Base-by-base conservation (phyloP, 2,797 vertebrate species). In the Clarias laeviceps region DNA sequence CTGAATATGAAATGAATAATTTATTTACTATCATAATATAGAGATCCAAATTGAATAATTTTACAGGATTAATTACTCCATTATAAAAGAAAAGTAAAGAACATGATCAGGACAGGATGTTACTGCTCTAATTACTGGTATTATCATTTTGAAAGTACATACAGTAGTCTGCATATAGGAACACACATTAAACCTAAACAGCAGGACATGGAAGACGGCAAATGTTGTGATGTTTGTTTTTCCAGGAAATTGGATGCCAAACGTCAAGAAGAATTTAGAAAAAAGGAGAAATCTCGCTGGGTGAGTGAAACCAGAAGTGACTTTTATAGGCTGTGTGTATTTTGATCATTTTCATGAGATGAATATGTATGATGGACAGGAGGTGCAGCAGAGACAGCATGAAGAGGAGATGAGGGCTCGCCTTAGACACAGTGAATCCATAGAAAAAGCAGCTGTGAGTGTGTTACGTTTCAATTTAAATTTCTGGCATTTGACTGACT, bases 361-460 rank as follows among this genome's bases (percentile, higher is more conserved):
- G 37, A 45, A 37, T 50, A 12, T 32, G 18, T 73, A 57, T 73
- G 29, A 82, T 82, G n/a, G 37, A 76, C 94, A 97, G 96, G 94
- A 95, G 66, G 81, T 88, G 93, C 94, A 97, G 91, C 94, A 97
- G 94, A 93, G 86, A 85, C 96, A 97, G 84, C 96, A 96, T 3
- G 94, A 96, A 82, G 95, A 96, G 0, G 93, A 94, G 12, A 94
- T 95, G 95, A 94, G 94, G 84, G 94, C 94, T 78, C 92, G 93
- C 65, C 91, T 95, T 4, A 91, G 88, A 85, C 93, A 93, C 90
- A 96, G 95, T 54, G 94, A 96, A 84, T 95, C 96, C 81, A 95
- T 96, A 37, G 96, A 96, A 90, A 97, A 95, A 89, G 97, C 96
- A 17, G 95, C 94, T 1, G 97, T 97, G 90, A 95, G 96, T 93